These are phyloP conservation scores for Aegypius monachus DNA, from an alignment of 2,113 vertebrate species.

Conservation along the genomic window DNA sequence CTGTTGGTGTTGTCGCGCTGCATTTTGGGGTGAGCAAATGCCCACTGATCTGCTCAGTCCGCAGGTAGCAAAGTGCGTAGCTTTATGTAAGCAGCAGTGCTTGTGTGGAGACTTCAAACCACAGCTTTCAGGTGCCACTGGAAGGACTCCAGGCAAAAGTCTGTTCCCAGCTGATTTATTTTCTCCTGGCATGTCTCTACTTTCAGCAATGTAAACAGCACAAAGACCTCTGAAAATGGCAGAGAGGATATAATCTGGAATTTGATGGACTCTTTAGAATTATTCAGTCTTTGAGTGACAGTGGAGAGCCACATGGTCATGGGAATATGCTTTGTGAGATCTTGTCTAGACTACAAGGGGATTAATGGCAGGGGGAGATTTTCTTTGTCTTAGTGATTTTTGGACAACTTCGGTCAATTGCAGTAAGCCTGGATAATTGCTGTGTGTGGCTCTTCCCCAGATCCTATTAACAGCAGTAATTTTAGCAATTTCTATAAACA, in stretches of 20 bases:
- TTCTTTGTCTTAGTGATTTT: slow-evolving; percentile 24
- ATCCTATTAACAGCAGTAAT: neutral
- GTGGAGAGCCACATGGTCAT: neutral
- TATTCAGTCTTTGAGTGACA: neutral
- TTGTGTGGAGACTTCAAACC: neutral
- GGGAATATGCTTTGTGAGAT: neutral
- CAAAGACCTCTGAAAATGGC: neutral
- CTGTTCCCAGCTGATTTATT: neutral
- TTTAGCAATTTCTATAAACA: neutral
- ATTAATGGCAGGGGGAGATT: neutral
- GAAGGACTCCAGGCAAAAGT: neutral
- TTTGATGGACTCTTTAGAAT: neutral
- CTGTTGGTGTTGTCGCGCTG: neutral
- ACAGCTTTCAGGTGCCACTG: neutral
- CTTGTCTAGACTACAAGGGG: neutral
- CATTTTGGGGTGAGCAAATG: neutral
- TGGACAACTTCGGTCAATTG: neutral
- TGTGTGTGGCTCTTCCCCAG: neutral
- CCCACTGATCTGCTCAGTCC: neutral
- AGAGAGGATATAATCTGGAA: neutral
- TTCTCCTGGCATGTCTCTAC: neutral
- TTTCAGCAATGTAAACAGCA: neutral
- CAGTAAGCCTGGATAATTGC: neutral
- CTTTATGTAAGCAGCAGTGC: neutral
- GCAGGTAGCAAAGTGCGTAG: neutral